Evolutionary conservation across 2,113 vertebrate genomes (phyloP), one percentile per base, ranked within the genome.

Genomic region (Otis tarda): DNA sequence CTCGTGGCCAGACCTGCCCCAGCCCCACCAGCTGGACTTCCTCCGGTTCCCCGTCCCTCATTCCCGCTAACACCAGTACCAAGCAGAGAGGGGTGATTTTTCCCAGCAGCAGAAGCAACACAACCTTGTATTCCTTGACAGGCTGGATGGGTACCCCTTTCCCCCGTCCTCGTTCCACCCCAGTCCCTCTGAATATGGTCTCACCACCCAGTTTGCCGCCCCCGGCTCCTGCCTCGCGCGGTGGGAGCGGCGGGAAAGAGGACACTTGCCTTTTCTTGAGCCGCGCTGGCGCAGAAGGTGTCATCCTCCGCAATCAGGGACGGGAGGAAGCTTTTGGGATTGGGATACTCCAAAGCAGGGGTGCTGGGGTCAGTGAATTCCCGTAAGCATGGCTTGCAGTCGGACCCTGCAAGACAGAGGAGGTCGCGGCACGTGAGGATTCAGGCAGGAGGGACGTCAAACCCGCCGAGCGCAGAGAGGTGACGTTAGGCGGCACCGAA

Each of bases 301-400:
- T 98, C 98, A 87, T 97, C 98, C 93, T 98, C 98, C 27, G 97
- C 90, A 3, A 97, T 95, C 77, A 98, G 97, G 74, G 97, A 83
- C 0, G 98, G 97, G 19, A 98, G 98, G 35, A 97, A 93, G 15
- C 97, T 96, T 43, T 97, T 96, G 24, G 97, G 95, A 24, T 91
- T 97, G 59, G 33, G 80, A 52, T 83, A 93, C 28, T 94, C 95
- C 49, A 96, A 95, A 52, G 90, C 90, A 33, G 97, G 94, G 60
- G 55, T 53, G 50, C 82, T 70, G 45, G 19, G 80, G 7, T 86
- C 71, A 39, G 89, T 60, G 64, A 97, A 95, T 57, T 97, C 90
- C 73, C 7, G 93, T 53, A 97, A 84, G 55, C 98, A 98, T 4
- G 98, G 98, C 87, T 99, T 99, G 95, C 98, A 98, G 90, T 99